These are phyloP conservation scores for Scelioninae gen. 1 DNA, from an alignment of 2,888 invertebrate genomes.

Conservation along the genomic window DNA sequence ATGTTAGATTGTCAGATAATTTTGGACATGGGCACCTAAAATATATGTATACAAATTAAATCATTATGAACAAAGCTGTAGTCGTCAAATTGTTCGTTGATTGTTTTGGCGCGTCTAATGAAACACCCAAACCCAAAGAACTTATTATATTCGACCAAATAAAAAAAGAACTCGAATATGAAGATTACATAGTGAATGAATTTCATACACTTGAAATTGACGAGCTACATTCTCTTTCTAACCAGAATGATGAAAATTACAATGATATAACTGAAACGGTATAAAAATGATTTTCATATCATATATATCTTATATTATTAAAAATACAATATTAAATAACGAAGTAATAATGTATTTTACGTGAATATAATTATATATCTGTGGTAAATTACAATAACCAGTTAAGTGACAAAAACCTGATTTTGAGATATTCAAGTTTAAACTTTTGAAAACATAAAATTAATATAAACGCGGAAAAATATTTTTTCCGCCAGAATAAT, in stretches of 20 bases:
- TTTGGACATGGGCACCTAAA: conserved; percentile 5
- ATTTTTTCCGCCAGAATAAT: too few species aligned
- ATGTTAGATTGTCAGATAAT: background rate
- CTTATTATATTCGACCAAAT: conserved; percentile 3
- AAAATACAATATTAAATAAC: too few species aligned
- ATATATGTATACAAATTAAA: conserved; percentile 4
- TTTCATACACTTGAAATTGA: conserved; percentile 4
- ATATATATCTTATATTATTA: too few species aligned
- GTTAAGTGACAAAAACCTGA: too few species aligned
- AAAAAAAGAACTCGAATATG: conserved; percentile 6
- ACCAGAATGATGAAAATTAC: background rate
- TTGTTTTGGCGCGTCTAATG: conserved; percentile 1
- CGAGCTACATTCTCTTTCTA: background rate
- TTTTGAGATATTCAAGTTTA: too few species aligned
- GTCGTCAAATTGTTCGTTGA: background rate
- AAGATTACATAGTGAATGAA: conserved; percentile 2
- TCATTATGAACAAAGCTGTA: background rate
- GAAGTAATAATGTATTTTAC: too few species aligned
- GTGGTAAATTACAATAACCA: too few species aligned
- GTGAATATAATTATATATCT: too few species aligned
- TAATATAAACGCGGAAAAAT: too few species aligned
- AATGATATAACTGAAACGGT: too few species aligned
- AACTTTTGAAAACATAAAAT: too few species aligned
- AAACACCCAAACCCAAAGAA: background rate
- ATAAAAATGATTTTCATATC: too few species aligned